Conservation (phyloP, 2,888 invertebrate genomes). For the Tortricodes alternella region DNA sequence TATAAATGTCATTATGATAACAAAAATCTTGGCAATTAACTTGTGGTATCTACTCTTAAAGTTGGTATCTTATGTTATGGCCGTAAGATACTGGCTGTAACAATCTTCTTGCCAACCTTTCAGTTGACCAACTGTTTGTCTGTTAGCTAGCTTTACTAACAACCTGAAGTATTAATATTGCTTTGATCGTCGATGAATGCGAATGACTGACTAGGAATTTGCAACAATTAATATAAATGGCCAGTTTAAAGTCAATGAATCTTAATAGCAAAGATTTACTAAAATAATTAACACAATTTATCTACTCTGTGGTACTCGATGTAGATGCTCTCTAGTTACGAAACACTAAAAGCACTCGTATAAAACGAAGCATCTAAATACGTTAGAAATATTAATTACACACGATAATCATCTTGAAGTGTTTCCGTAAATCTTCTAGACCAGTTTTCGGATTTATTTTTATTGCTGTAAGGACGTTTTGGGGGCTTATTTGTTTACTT, state of each 20-base stretch:
- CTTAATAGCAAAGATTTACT: slow-evolving; percentile 18
- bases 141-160: too few relatives aligned
- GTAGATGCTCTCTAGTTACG: slow-evolving; percentile 23
- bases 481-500: slow-evolving; percentile 34
- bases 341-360: slow-evolving; percentile 32
- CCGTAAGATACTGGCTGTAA: too few relatives aligned
- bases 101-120: too few relatives aligned
- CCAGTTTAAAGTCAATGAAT: slow-evolving; percentile 7
- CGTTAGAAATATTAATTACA: slow-evolving; percentile 46
- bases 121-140: too few relatives aligned
- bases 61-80: too few relatives aligned
- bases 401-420: slow-evolving; percentile 43
- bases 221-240: background rate
- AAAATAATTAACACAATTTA: slow-evolving; percentile 25
- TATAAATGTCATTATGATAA: too few relatives aligned
- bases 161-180: background rate
- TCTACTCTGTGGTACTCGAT: slow-evolving; percentile 6
- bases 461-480: slow-evolving; percentile 31
- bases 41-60: too few relatives aligned
- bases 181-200: background rate
- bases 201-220: background rate
- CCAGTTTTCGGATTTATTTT: slow-evolving; percentile 46
- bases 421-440: slow-evolving; percentile 43
- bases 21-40: too few relatives aligned
- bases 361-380: slow-evolving; percentile 41